phyloP scores from a whole-genome alignment of 2,113 vertebrate genomes.

The Chloebia gouldiae region DNA sequence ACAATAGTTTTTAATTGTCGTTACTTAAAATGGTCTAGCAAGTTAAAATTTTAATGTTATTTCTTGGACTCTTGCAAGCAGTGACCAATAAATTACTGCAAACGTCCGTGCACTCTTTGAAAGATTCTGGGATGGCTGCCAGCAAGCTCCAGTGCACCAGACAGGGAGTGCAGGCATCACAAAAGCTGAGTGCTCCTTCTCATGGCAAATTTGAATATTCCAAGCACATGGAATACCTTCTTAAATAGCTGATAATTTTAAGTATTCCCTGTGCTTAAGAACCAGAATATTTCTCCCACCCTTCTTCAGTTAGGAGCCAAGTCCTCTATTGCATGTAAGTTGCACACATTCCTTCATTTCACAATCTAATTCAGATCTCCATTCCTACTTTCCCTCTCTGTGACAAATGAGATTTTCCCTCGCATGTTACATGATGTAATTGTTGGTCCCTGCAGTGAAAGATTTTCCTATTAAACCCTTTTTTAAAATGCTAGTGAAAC shows the following conservation, averaged over 20 bases:
- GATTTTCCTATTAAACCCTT: background rate
- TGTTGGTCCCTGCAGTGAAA: background rate
- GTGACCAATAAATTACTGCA: background rate
- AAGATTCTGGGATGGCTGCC: slow-evolving; percentile 16
- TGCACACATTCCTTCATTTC: background rate
- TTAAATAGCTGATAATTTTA: background rate
- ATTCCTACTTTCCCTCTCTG: background rate
- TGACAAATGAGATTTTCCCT: background rate
- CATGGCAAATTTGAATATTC: background rate
- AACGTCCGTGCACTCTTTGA: background rate
- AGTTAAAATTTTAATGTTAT: slow-evolving; percentile 12
- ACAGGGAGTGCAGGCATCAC: background rate
- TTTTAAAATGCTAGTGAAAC: background rate
- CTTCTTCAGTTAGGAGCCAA: background rate
- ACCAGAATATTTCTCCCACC: background rate
- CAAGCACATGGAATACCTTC: background rate
- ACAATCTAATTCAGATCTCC: background rate
- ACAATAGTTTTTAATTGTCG: background rate
- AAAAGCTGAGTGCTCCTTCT: background rate
- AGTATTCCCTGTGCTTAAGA: background rate
- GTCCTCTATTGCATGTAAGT: background rate
- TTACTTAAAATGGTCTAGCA: background rate
- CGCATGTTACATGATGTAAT: rapidly evolving
- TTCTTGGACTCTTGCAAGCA: background rate
- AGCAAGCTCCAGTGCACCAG: background rate